Conservation (phyloP, 2,113 vertebrate genomes). For the Nothobranchius furzeri region DNA sequence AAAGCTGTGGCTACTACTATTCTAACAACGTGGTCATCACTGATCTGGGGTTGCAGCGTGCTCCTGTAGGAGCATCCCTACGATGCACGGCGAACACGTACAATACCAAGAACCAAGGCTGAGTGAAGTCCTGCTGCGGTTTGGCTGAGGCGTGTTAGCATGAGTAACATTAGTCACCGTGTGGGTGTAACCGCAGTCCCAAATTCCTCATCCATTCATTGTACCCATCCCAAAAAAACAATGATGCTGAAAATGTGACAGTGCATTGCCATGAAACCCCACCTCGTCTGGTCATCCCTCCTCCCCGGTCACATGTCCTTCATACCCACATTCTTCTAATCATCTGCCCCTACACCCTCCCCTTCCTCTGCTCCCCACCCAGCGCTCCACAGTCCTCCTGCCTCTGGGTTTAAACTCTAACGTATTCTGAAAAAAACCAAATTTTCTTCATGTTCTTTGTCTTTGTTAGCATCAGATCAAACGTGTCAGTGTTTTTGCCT, state of each 20-base stretch:
- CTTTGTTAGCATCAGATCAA: slow-evolving; percentile 25
- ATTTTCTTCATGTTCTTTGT: slow-evolving; percentile 27
- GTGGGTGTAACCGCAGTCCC: slow-evolving; percentile 53
- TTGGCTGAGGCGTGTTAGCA: slow-evolving; percentile 4
- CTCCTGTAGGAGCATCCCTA: not conserved
- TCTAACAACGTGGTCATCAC: not conserved
- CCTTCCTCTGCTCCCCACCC: slow-evolving; percentile 13
- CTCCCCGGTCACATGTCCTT: slow-evolving; percentile 60
- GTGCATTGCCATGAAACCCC: slow-evolving; percentile 42
- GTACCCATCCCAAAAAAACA: slow-evolving; percentile 23
- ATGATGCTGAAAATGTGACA: slow-evolving; percentile 42
- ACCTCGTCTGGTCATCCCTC: slow-evolving; percentile 51
- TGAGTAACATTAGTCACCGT: slow-evolving; percentile 51
- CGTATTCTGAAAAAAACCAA: slow-evolving; percentile 42
- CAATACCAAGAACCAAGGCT: not conserved
- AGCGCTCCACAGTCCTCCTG: slow-evolving; percentile 27
- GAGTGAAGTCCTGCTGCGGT: slow-evolving; percentile 22
- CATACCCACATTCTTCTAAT: slow-evolving; percentile 64
- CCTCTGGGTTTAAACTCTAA: slow-evolving; percentile 41
- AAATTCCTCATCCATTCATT: slow-evolving; percentile 50
- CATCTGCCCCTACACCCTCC: slow-evolving; percentile 4
- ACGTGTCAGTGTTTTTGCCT: slow-evolving; percentile 10
- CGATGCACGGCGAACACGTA: not conserved
- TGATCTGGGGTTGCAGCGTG: not conserved
- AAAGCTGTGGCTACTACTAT: not conserved